phyloP scores from a whole-genome alignment of 2,888 invertebrate species.

The Eupsilia transversa region DNA sequence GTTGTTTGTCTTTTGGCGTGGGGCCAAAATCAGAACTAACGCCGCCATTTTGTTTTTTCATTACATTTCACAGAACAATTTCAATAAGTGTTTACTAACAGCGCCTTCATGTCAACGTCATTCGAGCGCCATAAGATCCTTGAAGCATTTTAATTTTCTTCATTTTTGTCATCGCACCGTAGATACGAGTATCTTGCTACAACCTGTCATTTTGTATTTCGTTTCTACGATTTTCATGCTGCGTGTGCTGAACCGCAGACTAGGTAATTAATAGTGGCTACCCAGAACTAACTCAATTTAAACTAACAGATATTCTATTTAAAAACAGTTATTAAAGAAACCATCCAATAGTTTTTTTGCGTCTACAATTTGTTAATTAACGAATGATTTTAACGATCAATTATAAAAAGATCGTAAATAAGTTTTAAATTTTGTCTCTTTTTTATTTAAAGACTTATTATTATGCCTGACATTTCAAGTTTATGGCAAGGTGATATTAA shows the following conservation, averaged over 20 bases:
- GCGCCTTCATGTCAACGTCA: not conserved
- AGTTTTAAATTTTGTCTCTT: slow-evolving; percentile 35
- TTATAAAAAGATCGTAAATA: slow-evolving; percentile 63
- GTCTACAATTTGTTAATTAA: slow-evolving; percentile 59
- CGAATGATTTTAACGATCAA: slow-evolving; percentile 62
- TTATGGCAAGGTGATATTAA: slow-evolving; percentile 57
- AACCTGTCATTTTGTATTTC: no score
- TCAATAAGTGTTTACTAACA: no score
- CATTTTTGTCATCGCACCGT: not conserved
- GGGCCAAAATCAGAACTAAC: not conserved
- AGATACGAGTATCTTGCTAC: not conserved
- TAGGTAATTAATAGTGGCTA: not conserved
- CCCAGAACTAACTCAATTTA: slow-evolving; percentile 27
- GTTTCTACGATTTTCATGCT: not conserved
- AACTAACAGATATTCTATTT: slow-evolving; percentile 2
- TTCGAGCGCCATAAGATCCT: not conserved
- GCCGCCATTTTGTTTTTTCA: not conserved
- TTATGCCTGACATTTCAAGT: slow-evolving; percentile 62
- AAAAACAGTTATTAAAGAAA: slow-evolving; percentile 28
- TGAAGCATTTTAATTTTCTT: not conserved
- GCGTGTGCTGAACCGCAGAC: not conserved
- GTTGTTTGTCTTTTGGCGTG: no score
- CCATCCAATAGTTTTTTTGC: slow-evolving; percentile 54
- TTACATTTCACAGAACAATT: not conserved
- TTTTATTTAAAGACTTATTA: slow-evolving; percentile 44